Evolutionary conservation across 2,113 vertebrate genomes (phyloP).

Genomic region (Callorhinus ursinus): DNA sequence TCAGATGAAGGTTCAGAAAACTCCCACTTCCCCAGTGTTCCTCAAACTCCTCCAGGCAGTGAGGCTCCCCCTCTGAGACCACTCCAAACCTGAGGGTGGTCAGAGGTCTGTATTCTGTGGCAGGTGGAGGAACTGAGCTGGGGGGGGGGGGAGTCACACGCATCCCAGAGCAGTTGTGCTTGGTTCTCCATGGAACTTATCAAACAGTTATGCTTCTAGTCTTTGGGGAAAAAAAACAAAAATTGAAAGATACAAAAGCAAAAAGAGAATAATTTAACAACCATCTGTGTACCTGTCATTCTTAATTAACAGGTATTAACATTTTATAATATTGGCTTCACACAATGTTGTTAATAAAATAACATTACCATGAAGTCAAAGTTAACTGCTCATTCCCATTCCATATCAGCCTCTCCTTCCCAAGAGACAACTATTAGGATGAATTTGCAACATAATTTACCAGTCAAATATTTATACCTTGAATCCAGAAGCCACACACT

Average conservation of each 20-base stretch:
- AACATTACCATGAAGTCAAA: neutral
- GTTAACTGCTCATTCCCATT: neutral
- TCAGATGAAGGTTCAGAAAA: neutral
- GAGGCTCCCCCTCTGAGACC: fast-evolving
- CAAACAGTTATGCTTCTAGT: neutral
- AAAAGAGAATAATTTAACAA: constrained; percentile 62
- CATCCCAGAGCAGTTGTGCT: neutral
- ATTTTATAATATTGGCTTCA: constrained; percentile 5
- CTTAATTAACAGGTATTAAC: constrained; percentile 41
- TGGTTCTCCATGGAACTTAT: neutral
- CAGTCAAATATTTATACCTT: neutral
- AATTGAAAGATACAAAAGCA: neutral
- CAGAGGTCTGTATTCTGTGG: fast-evolving
- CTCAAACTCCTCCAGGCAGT: fast-evolving
- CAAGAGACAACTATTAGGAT: neutral
- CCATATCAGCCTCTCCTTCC: neutral
- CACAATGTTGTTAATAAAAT: neutral
- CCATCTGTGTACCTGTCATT: constrained; percentile 14
- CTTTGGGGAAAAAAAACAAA: neutral
- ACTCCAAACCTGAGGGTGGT: fast-evolving
- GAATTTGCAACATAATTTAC: neutral
- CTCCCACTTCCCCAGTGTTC: fast-evolving
- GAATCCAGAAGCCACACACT: neutral
- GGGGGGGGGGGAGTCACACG: no score
- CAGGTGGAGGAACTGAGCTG: neutral